phyloP scores from a whole-genome alignment of 2,113 vertebrate genomes.

The Corvus hawaiiensis region DNA sequence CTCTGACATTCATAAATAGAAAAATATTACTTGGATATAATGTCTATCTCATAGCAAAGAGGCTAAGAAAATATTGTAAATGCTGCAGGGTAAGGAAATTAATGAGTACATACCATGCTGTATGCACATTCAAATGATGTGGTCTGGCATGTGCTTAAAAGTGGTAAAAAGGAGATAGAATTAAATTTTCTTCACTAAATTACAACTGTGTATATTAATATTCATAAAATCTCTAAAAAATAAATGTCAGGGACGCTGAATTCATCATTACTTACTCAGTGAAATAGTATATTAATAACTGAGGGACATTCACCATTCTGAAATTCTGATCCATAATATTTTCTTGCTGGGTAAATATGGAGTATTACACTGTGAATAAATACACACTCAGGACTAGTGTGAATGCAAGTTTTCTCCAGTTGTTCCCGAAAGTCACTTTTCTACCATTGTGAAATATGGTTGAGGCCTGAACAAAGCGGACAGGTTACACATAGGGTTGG shows the following conservation, averaged over 20 bases:
- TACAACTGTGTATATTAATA: not conserved
- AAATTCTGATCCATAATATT: not conserved
- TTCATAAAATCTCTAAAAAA: not conserved
- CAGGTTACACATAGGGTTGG: not conserved
- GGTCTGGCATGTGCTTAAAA: not conserved
- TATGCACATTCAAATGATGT: not conserved
- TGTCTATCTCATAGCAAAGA: not conserved
- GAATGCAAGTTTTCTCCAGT: not conserved
- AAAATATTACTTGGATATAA: constrained; percentile 14
- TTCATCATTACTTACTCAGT: not conserved
- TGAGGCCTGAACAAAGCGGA: not conserved
- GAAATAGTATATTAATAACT: not conserved
- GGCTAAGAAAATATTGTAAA: constrained; percentile 19
- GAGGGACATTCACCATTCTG: not conserved
- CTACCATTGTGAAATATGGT: not conserved
- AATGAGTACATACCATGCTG: not conserved
- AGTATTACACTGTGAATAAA: not conserved
- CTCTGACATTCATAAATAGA: constrained; percentile 1
- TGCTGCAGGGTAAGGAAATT: not conserved
- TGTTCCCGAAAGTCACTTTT: not conserved
- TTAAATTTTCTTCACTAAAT: not conserved
- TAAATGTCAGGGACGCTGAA: not conserved
- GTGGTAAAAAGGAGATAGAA: not conserved
- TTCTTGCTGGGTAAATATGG: not conserved
- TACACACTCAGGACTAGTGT: not conserved